Evolutionary conservation across 1,140 invertebrate species (phyloP), one percentile per base, ranked within the genome.

Genomic region (Mycetomoellerius zeteki): DNA sequence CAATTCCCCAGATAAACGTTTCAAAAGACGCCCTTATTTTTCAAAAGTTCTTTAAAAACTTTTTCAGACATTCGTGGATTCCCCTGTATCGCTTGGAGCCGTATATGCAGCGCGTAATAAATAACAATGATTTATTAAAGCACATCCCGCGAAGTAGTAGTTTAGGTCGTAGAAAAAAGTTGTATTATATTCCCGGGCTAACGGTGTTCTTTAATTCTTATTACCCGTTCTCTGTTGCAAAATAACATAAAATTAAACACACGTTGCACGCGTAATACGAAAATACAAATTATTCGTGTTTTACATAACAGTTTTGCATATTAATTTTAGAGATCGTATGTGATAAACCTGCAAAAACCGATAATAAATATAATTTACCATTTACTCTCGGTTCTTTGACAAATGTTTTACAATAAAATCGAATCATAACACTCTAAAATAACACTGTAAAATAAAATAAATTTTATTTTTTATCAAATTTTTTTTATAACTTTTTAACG

Each of bases 171-270:
- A 24, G 37, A 69, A 50, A 50, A 84, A 62, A 60, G 80, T 60
- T 43, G 69, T 58, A 47, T 73, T 73, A 82, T 84, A 82, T 84
- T 84, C 27, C 14, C 14, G 80, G 19, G 54, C 60, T 84, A 84
- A 75, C 69, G 8, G 72, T 30, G 37, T 75, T 50, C 16, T 84
- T 84, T 84, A 84, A 84, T 50, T 62, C 69, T 84, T 84, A 75
- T 75, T 84, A 56, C 19, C 37, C 27, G 24, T 12, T 84, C 69
- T 47, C 37, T 19, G 19, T 62, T 75, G 69, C 37, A 30, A 6
- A 30, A 73, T 81, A 37, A 37, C 6, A 71, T 71, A 75, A 84
- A 84, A 84, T 84, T 73, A 84, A 75, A 73, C 24, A 56, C 37
- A 71, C 33, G 21, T 47, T 47, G 4, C 8, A 10, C 37, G 14